Percentiles rank a stretch among this genome's conserved stretches.
These are phyloP conservation scores for Choristoneura rosaceana DNA, from an alignment of 2,888 invertebrate species.

Conservation along the genomic window DNA sequence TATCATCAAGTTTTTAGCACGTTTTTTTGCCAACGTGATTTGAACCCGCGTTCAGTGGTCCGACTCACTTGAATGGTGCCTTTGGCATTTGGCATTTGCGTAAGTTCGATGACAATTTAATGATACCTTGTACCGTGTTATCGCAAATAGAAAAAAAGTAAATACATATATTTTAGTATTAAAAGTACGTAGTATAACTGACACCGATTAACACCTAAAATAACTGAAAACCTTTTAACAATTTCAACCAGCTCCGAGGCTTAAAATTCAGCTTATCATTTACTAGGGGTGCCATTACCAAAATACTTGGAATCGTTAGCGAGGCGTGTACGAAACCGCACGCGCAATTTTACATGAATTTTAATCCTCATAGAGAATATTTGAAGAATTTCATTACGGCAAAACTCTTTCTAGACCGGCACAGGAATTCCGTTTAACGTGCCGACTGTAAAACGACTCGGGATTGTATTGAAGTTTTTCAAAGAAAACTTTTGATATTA, in stretches of 20 bases:
- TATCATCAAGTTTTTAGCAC: no score
- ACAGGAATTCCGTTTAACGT: slow-evolving; percentile 73
- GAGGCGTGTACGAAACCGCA: slow-evolving; percentile 48
- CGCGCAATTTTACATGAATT: slow-evolving; percentile 73
- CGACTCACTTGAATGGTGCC: no score
- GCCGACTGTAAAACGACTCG: slow-evolving; percentile 63
- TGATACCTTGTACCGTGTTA: no score
- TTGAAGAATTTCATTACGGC: slow-evolving; percentile 83
- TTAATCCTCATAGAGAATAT: slow-evolving; percentile 74
- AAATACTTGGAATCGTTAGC: slow-evolving; percentile 48
- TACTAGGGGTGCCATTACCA: slow-evolving; percentile 43
- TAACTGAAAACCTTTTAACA: neutral
- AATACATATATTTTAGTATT: no score
- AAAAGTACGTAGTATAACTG: neutral
- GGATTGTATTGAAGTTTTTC: slow-evolving; percentile 72
- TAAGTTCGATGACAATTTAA: no score
- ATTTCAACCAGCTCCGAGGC: neutral
- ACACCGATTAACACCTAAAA: neutral
- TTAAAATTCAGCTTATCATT: slow-evolving; percentile 27
- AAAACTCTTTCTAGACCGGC: slow-evolving; percentile 69
- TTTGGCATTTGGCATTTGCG: no score
- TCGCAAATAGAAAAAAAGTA: no score
- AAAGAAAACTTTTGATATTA: slow-evolving; percentile 70
- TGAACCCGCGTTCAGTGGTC: no score
- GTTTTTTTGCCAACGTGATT: no score